Evolutionary conservation across 2,113 vertebrate species (phyloP), one percentile per base, ranked within the genome.

Genomic region (Cochlearius cochlearius): DNA sequence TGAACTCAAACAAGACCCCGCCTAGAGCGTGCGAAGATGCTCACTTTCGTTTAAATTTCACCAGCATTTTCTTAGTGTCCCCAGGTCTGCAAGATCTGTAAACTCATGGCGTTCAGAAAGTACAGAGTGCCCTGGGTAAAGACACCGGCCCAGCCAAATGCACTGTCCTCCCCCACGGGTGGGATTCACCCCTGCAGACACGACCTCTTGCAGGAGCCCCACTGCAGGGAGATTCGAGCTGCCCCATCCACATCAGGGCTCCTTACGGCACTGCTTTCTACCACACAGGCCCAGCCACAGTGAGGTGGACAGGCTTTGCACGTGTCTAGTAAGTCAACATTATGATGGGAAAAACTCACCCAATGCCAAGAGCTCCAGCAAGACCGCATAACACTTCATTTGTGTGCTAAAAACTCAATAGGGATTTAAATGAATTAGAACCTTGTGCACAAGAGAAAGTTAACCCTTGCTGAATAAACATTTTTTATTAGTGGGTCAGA

Each of bases 351-450:
- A 96, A 97, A 93, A 83, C 34, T 43, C 63, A 66, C 47, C 49
- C 92, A 88, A 55, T 30, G 82, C 88, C 88, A 96, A 96, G 71
- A 88, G 88, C 78, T 92, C 62, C 63, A 73, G 78, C 32, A 73
- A 39, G 71, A 69, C 78, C 1, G 1, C 59, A 39, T 81, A 96
- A 94, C 89, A 89, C 89, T 95, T 92, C 68, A 68, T 91, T 80
- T 91, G 26, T 74, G 68, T 56, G 55, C 82, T 86, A 86, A 82
- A 96, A 95, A 56, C 53, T 80, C 95, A 90, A 15, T 4, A 17
- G 94, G 79, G 82, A 94, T 88, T 96, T 92, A 94, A 90, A 86
- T 74, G 5, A 95, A 95, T 94, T 86, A 86, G 75, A 96, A 74
- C 71, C 81, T 90, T 92, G 88, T 86, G 82, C 82, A 80, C 29